Evolutionary conservation across 2,113 vertebrate genomes (phyloP).

Genomic region (Centropus unirufus): DNA sequence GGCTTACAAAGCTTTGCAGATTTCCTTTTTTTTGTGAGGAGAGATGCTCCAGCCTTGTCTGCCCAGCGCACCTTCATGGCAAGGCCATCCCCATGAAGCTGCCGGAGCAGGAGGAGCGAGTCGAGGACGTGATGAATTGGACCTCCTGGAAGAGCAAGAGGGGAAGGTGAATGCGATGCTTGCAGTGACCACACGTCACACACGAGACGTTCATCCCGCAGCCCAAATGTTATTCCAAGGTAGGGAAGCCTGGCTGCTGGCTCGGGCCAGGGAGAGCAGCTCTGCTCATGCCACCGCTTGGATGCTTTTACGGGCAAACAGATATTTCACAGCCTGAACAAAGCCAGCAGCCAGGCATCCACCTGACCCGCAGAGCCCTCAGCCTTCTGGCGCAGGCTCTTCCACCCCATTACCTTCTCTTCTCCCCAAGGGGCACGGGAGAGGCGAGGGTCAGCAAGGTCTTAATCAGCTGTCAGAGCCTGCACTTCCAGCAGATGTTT

Average conservation of each 20-base stretch:
- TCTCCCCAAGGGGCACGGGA: background rate
- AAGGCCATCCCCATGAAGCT: background rate
- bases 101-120: background rate
- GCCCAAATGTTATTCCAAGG: background rate
- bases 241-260: background rate
- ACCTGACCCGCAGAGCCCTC: background rate
- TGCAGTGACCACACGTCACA: background rate
- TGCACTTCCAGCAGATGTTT: background rate
- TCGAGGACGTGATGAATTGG: rapidly evolving
- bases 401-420: background rate
- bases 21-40: background rate
- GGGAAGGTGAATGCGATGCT: background rate
- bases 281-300: background rate
- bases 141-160: background rate
- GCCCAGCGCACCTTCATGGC: background rate
- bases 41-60: background rate
- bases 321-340: background rate
- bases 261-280: background rate
- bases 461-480: background rate
- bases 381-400: background rate
- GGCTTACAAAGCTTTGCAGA: background rate
- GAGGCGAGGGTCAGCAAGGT: background rate
- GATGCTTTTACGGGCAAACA: background rate
- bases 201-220: background rate
- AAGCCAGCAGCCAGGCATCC: background rate